Percentiles rank a stretch among this genome's conserved stretches.
Evolutionary conservation across 2,888 invertebrate genomes (phyloP).

Genomic region (Drosophila gaucha): DNA sequence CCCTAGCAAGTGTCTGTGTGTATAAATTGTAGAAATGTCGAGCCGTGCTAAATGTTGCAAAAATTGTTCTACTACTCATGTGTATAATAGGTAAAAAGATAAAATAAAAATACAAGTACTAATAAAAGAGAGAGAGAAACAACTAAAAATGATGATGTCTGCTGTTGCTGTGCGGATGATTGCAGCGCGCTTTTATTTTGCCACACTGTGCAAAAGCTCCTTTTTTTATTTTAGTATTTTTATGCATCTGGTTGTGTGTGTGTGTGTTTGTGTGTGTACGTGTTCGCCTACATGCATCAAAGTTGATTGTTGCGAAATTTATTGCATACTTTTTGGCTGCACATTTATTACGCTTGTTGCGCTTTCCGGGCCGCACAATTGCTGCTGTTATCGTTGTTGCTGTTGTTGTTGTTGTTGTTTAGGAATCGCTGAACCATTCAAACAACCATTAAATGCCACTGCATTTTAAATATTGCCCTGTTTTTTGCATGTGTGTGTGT

Average conservation of each 20-base stretch:
- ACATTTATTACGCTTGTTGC: slow-evolving; percentile 81
- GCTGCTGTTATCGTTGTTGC: slow-evolving; percentile 26
- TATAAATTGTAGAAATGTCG: slow-evolving; percentile 45
- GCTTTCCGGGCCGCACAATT: slow-evolving; percentile 46
- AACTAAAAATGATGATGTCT: slow-evolving; percentile 73
- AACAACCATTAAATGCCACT: slow-evolving; percentile 69
- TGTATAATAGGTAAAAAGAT: slow-evolving; percentile 45
- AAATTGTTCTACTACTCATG: slow-evolving; percentile 37
- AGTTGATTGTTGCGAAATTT: slow-evolving; percentile 81
- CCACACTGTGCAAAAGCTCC: slow-evolving; percentile 39
- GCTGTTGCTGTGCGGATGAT: slow-evolving; percentile 49
- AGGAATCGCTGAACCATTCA: slow-evolving; percentile 75
- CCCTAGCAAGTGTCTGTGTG: slow-evolving; percentile 23
- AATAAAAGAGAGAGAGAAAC: slow-evolving; percentile 12
- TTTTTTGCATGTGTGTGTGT: slow-evolving; percentile 3
- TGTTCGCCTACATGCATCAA: slow-evolving; percentile 77
- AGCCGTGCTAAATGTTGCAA: slow-evolving; percentile 61
- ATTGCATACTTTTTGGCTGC: slow-evolving; percentile 80
- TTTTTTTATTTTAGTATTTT: slow-evolving; percentile 42
- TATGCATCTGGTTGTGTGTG: slow-evolving; percentile 9
- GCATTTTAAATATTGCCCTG: slow-evolving; percentile 57
- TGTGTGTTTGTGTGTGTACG: slow-evolving; percentile 24
- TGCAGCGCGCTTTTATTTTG: slow-evolving; percentile 32
- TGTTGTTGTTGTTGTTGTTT: slow-evolving; percentile 65
- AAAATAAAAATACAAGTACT: slow-evolving; percentile 3